Evolutionary conservation across 2,888 invertebrate species (phyloP).

Genomic region (Cantharis lateralis): DNA sequence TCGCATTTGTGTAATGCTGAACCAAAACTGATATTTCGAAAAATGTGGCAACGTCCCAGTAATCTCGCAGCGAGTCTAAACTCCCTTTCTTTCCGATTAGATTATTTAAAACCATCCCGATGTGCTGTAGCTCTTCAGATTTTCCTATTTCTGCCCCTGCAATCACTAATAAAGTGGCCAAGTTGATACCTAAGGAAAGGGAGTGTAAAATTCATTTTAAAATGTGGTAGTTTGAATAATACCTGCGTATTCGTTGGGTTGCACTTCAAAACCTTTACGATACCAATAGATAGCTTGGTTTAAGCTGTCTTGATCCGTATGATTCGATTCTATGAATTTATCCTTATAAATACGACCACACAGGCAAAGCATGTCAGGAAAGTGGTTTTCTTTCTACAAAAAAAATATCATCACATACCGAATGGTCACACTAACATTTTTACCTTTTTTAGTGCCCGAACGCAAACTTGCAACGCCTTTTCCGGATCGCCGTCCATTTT

Average conservation of each 20-base stretch:
- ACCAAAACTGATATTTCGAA: constrained; percentile 98
- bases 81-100: constrained; percentile 98
- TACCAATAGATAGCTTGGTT: constrained; percentile 97
- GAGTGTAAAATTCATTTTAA: neutral
- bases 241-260: constrained; percentile 97
- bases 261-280: constrained; percentile 94
- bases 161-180: constrained; percentile 95
- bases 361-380: constrained; percentile 96
- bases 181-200: constrained; percentile 75
- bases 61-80: constrained; percentile 88
- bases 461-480: constrained; percentile 88
- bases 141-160: constrained; percentile 94
- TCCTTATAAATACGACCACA: constrained; percentile 98
- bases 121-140: constrained; percentile 88
- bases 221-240: neutral
- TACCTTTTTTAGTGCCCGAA: constrained; percentile 79
- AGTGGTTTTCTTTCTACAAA: constrained; percentile 83
- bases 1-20: constrained; percentile 95
- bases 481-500: constrained; percentile 94
- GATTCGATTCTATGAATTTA: constrained; percentile 95
- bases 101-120: constrained; percentile 94
- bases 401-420: neutral
- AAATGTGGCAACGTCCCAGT: constrained; percentile 99
- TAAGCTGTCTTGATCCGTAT: constrained; percentile 84
- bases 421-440: neutral